Conservation (phyloP, 2,888 invertebrate species). For the Chaitophorus viminalis region DNA sequence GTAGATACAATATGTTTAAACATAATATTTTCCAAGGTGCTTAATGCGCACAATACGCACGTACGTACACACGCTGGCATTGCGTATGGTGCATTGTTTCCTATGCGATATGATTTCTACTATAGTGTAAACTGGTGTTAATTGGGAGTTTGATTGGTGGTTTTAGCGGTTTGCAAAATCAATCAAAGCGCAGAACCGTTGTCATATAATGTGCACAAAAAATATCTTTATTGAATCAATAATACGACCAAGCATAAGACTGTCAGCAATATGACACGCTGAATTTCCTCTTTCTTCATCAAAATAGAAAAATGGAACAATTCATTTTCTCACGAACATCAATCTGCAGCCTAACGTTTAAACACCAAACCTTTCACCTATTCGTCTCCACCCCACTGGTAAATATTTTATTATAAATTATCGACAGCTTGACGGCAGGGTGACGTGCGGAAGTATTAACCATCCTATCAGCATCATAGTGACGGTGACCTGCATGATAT, state of each 20-base stretch:
- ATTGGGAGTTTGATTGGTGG: slow-evolving; percentile 14
- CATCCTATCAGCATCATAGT: background rate
- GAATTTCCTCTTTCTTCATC: background rate
- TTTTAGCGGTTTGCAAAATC: slow-evolving; percentile 25
- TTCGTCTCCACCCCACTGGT: background rate
- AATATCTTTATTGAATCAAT: slow-evolving; percentile 14
- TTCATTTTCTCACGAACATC: background rate
- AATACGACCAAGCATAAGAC: background rate
- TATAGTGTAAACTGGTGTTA: slow-evolving; percentile 1
- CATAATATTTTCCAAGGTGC: too few species aligned
- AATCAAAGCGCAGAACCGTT: slow-evolving; percentile 23
- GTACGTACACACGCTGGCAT: background rate
- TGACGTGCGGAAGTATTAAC: background rate
- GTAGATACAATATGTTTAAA: too few species aligned
- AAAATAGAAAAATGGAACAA: background rate
- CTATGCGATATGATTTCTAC: background rate
- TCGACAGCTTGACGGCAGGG: too few species aligned
- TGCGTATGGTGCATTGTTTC: background rate
- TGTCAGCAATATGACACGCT: background rate
- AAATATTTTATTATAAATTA: background rate
- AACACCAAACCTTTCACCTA: background rate
- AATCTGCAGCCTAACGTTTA: background rate
- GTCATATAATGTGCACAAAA: slow-evolving; percentile 9
- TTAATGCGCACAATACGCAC: too few species aligned
- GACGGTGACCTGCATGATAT: background rate